Evolutionary conservation across 2,888 invertebrate genomes (phyloP).

Genomic region (Sericinus montela): DNA sequence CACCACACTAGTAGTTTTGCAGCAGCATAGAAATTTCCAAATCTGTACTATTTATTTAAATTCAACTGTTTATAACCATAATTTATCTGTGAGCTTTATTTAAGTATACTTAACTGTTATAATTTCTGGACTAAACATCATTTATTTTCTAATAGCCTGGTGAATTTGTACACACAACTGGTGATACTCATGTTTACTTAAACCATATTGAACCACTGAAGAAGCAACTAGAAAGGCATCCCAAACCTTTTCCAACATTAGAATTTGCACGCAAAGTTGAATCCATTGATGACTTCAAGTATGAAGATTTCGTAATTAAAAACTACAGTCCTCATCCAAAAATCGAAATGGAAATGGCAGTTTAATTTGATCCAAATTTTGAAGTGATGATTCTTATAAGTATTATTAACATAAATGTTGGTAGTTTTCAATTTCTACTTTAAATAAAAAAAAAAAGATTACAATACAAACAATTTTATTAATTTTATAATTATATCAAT

Average conservation of each 20-base stretch:
- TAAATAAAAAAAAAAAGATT: too few relatives aligned
- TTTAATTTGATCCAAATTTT: slow-evolving; percentile 36
- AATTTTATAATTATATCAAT: slow-evolving; percentile 26
- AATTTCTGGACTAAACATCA: too few relatives aligned
- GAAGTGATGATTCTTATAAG: too few relatives aligned
- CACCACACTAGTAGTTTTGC: too few relatives aligned
- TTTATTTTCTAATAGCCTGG: slow-evolving; percentile 82
- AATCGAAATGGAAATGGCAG: slow-evolving; percentile 96
- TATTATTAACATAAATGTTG: too few relatives aligned
- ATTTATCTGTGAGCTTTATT: too few relatives aligned
- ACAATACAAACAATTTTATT: too few relatives aligned
- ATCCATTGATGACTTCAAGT: slow-evolving; percentile 91
- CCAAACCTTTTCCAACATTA: slow-evolving; percentile 90
- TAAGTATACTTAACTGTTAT: too few relatives aligned
- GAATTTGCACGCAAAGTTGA: slow-evolving; percentile 85
- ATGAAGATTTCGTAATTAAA: slow-evolving; percentile 91
- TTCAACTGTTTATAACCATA: too few relatives aligned
- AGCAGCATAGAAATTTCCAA: too few relatives aligned
- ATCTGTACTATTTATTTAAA: too few relatives aligned
- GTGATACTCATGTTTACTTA: slow-evolving; percentile 96
- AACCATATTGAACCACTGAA: slow-evolving; percentile 93
- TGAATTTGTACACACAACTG: slow-evolving; percentile 96
- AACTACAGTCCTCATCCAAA: slow-evolving; percentile 93
- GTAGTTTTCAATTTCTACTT: too few relatives aligned
- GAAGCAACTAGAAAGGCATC: slow-evolving; percentile 88